Evolutionary conservation across 2,797 vertebrate species (phyloP), one percentile per base, ranked within the genome.

Genomic region (Odontamblyopus rebecca): DNA sequence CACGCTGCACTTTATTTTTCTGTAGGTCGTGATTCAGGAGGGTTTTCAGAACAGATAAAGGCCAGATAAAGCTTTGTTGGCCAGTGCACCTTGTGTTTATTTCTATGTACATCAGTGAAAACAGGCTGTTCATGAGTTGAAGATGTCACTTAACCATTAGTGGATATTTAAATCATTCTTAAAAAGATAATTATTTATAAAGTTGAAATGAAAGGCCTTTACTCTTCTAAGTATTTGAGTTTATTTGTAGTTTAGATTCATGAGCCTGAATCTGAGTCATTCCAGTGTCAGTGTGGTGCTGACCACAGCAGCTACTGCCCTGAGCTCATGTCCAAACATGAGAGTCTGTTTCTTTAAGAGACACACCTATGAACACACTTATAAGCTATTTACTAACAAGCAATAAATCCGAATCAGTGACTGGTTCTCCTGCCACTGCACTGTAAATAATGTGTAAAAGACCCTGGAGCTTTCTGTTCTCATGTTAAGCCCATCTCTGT

Each of bases 261-360:
- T 62, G n/a, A 57, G n/a, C 30, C 67, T 81, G 32, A 73, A 76
- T 18, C 76, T 80, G n/a, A 71, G 62, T 80, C 79, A 84, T 86
- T 85, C 82, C 86, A 76, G 32, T 48, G 79, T 76, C 70, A 13
- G 78, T 23, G 51, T 38, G 67, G 73, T 68, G 9, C 26, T 65
- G 72, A 78, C 81, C 75, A 83, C 72, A 73, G 74, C 71, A 75
- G 74, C 76, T 81, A 82, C 81, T 85, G 83, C 85, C 89, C 78
- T 80, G 76, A 74, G 73, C 72, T 84, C 61, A 60, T 26, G 70
- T 65, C 79, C 64, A 61, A 80, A 77, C 18, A 23, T 61, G 16
- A 44, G 60, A 59, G 60, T 30, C 63, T 29, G 67, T 27, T 59
- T 50, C 50, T 61, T 67, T 23, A 48, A 41, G 70, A 59, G 63